Percentiles rank a stretch among this genome's conserved stretches.
phyloP scores from a whole-genome alignment of 2,888 invertebrate genomes.

The Drosophila longiperda region DNA sequence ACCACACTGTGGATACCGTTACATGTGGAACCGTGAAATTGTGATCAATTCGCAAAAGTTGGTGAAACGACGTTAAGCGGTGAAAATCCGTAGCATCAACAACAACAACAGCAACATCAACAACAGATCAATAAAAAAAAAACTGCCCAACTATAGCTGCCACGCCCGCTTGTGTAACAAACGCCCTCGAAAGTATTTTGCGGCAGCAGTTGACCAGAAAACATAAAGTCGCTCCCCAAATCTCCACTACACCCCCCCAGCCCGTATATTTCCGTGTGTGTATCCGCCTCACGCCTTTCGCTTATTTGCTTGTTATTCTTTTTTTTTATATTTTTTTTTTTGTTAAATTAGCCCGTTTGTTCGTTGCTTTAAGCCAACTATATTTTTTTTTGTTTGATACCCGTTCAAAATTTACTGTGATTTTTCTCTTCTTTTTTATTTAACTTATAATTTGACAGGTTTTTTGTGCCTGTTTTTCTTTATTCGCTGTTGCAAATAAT shows the following conservation, averaged over 20 bases:
- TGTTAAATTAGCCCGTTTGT: constrained; percentile 30
- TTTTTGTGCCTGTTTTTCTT: constrained; percentile 15
- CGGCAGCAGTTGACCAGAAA: constrained; percentile 73
- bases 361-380: constrained; percentile 34
- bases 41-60: constrained; percentile 96
- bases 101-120: background rate
- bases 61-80: constrained; percentile 94
- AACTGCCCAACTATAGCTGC: constrained; percentile 41
- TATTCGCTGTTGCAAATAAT: constrained; percentile 49
- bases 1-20: constrained; percentile 91
- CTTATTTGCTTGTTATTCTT: constrained; percentile 44
- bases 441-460: constrained; percentile 37
- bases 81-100: background rate
- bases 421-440: constrained; percentile 37
- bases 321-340: background rate
- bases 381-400: constrained; percentile 30
- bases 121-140: background rate
- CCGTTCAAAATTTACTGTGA: constrained; percentile 75
- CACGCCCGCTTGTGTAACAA: constrained; percentile 23
- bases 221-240: background rate
- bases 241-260: background rate
- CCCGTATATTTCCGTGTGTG: constrained; percentile 19
- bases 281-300: constrained; percentile 27
- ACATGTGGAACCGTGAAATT: constrained; percentile 97
- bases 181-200: constrained; percentile 46